Evolutionary conservation across 2,888 invertebrate genomes (phyloP), one percentile per base, ranked within the genome.

Genomic region (Diarsia brunnea): DNA sequence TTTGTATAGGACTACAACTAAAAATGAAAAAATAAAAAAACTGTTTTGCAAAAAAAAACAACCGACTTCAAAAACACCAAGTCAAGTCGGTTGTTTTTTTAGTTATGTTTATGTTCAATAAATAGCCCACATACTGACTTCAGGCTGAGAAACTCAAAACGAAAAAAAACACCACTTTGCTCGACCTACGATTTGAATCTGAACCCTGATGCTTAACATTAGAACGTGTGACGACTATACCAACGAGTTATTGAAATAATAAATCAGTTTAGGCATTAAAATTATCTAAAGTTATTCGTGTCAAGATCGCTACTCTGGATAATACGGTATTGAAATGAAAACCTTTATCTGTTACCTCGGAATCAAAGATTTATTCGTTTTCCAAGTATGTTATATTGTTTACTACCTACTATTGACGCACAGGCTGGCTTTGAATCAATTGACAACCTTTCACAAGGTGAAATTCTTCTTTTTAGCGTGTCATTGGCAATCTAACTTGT

Each of bases 281-380:
- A 38, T 55, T 31, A 81, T 70, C 81, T 79, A 53, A 55, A 83
- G 68, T 69, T 79, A 81, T 84, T 79, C 21, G 43, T 73, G 81
- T 79, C 84, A 81, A 84, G 81, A 69, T 16, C 69, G 16, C 68
- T 64, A 72, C 69, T 73, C 24, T 14, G 27, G 24, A 43, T 65
- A 49, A 7, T 53, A 43, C 47, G 71, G 27, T 78, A 64, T 82
- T 71, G 55, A 71, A 70, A 70, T 67, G 63, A 53, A 78, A 78
- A 60, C 49, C 51, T 31, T 80, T 82, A 80, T 80, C 66, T 58
- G 0, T 71, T n/a, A 71, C 80, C 83, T 80, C 55, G 55, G 3
- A 14, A 53, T 64, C 7, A 21, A 24, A 67, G 60, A 69, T 77
- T 76, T 64, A 55, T 64, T 58, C 2, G 58, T 61, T 61, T 74